Evolutionary conservation across 2,888 invertebrate genomes (phyloP).

Genomic region (Scaptomyza reducta): DNA sequence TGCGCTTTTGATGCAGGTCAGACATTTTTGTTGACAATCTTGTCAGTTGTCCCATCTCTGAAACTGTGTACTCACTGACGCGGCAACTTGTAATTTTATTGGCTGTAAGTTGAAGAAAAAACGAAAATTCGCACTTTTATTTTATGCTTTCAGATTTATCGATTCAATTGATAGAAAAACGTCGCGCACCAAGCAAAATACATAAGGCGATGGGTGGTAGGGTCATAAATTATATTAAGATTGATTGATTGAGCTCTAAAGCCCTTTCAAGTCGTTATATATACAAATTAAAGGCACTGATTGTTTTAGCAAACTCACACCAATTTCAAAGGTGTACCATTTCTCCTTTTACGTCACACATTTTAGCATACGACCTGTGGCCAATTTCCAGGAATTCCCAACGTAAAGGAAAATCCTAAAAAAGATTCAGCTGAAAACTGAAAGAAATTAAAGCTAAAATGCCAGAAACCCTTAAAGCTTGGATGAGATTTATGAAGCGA

Average conservation of each 20-base stretch:
- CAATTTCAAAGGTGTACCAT: conserved; percentile 3
- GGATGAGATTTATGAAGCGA: conserved; percentile 52
- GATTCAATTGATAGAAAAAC: conserved; percentile 58
- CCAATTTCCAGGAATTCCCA: conserved; percentile 32
- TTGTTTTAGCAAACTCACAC: not conserved
- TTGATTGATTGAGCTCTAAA: not conserved
- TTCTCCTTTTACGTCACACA: not conserved
- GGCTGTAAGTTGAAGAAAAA: conserved; percentile 11
- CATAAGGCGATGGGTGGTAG: conserved; percentile 3
- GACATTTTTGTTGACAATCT: conserved; percentile 63
- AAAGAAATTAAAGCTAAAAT: conserved; percentile 19
- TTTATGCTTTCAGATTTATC: conserved; percentile 69
- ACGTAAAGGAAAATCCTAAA: conserved; percentile 28
- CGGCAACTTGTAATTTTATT: conserved; percentile 36
- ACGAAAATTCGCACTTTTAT: conserved; percentile 59
- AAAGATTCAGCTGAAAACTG: conserved; percentile 12
- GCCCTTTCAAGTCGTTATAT: not conserved
- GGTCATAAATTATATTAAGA: conserved; percentile 22
- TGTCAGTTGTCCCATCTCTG: conserved; percentile 2
- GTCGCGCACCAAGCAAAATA: conserved; percentile 3
- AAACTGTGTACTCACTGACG: conserved; percentile 30
- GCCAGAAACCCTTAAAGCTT: conserved; percentile 1
- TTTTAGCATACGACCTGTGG: conserved; percentile 9
- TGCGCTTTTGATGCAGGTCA: conserved; percentile 40
- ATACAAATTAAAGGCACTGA: not conserved